Evolutionary conservation across 2,113 vertebrate genomes (phyloP).

Genomic region (Atlantisia rogersi): DNA sequence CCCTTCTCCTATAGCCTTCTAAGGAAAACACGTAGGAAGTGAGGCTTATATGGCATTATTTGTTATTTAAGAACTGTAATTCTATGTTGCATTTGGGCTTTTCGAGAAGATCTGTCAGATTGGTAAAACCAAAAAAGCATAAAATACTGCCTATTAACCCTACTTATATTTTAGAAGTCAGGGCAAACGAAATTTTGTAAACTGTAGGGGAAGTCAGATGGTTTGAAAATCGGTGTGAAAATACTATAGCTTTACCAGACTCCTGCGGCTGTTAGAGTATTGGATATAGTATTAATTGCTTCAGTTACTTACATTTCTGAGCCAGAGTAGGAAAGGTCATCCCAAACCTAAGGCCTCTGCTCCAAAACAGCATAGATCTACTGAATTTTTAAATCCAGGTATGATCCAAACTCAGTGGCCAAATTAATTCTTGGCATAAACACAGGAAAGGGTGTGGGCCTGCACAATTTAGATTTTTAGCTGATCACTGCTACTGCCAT

Average conservation of each 20-base stretch:
- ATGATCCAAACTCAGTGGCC: background rate
- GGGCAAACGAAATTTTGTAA: background rate
- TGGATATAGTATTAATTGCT: background rate
- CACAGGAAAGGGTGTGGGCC: background rate
- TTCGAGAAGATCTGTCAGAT: conserved; percentile 16
- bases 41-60: background rate
- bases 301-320: background rate
- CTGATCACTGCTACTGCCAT: background rate
- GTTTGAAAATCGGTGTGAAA: background rate
- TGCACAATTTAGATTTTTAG: background rate
- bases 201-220: background rate
- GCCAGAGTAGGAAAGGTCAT: background rate
- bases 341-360: background rate
- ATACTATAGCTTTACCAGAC: background rate
- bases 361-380: background rate
- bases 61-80: conserved; percentile 40
- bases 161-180: background rate
- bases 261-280: background rate
- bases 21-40: conserved; percentile 36
- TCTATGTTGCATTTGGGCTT: conserved; percentile 3
- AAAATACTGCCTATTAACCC: background rate
- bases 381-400: background rate
- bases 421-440: background rate
- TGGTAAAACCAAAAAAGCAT: background rate
- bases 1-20: conserved; percentile 50